Base-by-base conservation (phyloP, 2,797 vertebrate species). In the Alcedo quadribrachys region DNA sequence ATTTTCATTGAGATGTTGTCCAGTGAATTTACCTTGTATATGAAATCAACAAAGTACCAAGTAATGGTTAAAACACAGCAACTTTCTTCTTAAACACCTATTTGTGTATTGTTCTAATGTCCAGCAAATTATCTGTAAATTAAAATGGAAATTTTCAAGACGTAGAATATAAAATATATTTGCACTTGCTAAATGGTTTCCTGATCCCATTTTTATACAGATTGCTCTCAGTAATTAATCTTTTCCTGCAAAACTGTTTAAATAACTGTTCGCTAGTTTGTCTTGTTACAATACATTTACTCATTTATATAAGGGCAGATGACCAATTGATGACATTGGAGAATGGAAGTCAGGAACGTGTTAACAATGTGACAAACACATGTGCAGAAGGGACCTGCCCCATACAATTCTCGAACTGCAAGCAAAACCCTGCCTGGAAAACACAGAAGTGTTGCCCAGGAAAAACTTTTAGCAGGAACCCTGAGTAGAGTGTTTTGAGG, bases 221-320 rank as follows among this genome's bases (percentile, higher is more conserved):
- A 77, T 78, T 74, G 65, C 60, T 92, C 94, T 89, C 33, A 54
- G 60, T 80, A 85, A 85, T 93, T 92, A 93, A 55, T 92, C 66
- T 92, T 75, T 73, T 85, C 79, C 85, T 87, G 55, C 77, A 78
- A 83, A 95, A 92, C 54, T 96, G 89, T 94, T 96, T 93, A 95
- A 96, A 93, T 87, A 87, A 42, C 55, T 85, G 65, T 89, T 94
- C 93, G 40, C 79, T 67, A 69, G 58, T 86, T 95, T 76, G 33
- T 92, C 89, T 81, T 78, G 80, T 86, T 93, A 95, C 91, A 94
- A 92, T 88, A 68, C 6, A 2, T 70, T 67, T 6, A 2, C 82
- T 91, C 48, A 2, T 81, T 86, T 67, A 87, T 50, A 18, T 55
- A 78, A 60, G 67, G 8, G 2, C 20, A 55, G 80, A 57, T 82